Evolutionary conservation across 2,888 invertebrate genomes (phyloP).

Genomic region (Agriopis aurantiaria): DNA sequence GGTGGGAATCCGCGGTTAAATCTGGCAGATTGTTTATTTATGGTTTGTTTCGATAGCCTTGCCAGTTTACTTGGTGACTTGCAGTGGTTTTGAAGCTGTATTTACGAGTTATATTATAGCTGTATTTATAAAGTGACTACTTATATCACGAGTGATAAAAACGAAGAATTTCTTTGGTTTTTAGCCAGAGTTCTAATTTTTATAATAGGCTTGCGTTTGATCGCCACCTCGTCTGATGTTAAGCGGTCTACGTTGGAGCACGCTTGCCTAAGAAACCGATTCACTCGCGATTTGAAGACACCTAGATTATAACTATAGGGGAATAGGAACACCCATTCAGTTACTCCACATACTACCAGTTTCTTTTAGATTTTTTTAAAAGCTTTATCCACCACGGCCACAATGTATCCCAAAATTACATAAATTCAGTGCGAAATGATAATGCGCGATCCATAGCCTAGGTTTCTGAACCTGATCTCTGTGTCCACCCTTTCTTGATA

Average conservation of each 20-base stretch:
- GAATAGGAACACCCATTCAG: too few relatives aligned
- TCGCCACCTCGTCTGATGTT: too few relatives aligned
- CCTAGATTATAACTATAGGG: too few relatives aligned
- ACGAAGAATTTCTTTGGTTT: background rate
- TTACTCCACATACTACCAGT: too few relatives aligned
- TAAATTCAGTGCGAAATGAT: background rate
- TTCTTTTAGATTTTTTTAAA: too few relatives aligned
- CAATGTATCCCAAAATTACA: background rate
- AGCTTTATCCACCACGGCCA: too few relatives aligned
- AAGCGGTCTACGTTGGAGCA: too few relatives aligned
- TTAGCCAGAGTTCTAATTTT: background rate
- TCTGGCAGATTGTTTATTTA: constrained; percentile 35
- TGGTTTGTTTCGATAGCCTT: constrained; percentile 37
- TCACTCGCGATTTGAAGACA: too few relatives aligned
- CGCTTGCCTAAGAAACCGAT: too few relatives aligned
- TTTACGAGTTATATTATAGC: constrained; percentile 4
- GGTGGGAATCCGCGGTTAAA: constrained; percentile 39
- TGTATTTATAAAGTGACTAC: background rate
- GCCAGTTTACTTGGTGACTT: constrained; percentile 18
- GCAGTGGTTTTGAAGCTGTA: background rate
- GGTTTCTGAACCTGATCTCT: background rate
- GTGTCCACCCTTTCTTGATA: background rate
- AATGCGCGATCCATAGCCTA: background rate
- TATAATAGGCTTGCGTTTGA: too few relatives aligned
- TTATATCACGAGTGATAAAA: background rate